Percentiles rank a stretch among this genome's conserved stretches.
phyloP scores from a whole-genome alignment of 2,113 vertebrate species.

The Dissostichus mawsoni region DNA sequence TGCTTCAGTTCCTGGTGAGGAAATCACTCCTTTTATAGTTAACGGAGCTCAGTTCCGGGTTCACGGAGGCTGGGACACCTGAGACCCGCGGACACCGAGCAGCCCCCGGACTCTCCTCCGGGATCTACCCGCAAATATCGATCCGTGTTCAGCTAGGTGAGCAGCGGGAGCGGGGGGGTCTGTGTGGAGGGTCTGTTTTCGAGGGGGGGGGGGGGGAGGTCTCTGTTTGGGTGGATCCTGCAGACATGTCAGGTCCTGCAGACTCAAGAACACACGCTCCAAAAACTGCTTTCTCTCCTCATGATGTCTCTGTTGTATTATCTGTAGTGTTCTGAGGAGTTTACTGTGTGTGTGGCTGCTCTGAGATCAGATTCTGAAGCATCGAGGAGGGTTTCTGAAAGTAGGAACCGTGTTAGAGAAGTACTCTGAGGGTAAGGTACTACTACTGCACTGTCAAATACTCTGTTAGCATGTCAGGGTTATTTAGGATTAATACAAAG shows the following conservation, averaged over 20 bases:
- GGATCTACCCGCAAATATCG: slow-evolving; percentile 43
- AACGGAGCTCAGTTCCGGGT: slow-evolving; percentile 71
- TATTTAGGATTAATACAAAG: too few relatives aligned
- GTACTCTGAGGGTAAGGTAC: too few relatives aligned
- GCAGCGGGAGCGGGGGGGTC: neutral
- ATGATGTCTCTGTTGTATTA: too few relatives aligned
- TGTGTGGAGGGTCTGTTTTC: neutral
- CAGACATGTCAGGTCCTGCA: slow-evolving; percentile 70
- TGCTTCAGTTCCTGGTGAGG: slow-evolving; percentile 61
- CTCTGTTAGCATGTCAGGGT: too few relatives aligned
- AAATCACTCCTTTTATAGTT: slow-evolving; percentile 77
- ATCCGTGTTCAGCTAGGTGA: slow-evolving; percentile 66
- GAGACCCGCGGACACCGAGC: slow-evolving; percentile 49
- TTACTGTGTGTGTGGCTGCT: too few relatives aligned
- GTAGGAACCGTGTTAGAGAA: too few relatives aligned
- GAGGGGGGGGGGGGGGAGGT: neutral
- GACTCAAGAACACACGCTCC: neutral
- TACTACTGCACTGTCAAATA: too few relatives aligned
- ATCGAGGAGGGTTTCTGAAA: too few relatives aligned
- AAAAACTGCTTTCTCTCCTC: too few relatives aligned
- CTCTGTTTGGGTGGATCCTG: slow-evolving; percentile 53
- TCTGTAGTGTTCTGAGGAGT: too few relatives aligned
- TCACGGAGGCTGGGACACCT: slow-evolving; percentile 60
- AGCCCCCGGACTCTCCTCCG: slow-evolving; percentile 6
- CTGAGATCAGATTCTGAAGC: too few relatives aligned